Base-by-base conservation (phyloP, 1,140 invertebrate species). In the Rhizoglyphus robini region DNA sequence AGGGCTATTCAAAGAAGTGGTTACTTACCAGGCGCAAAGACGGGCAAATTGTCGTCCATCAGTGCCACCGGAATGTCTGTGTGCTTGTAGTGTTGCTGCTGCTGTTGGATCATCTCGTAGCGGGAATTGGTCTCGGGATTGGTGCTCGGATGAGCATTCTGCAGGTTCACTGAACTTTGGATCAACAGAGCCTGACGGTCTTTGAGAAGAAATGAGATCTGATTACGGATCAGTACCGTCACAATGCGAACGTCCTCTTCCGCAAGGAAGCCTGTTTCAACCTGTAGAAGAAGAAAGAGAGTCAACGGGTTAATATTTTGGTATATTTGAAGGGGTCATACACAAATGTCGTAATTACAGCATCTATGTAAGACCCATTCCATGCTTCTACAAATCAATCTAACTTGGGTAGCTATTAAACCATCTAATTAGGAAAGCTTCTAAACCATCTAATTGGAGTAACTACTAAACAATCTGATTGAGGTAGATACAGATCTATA, bases 241-340 rank as follows among this genome's bases (percentile, higher is more conserved):
- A 95, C 89, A 49, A 87, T 85, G 71, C 89, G 83, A 0, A 88
- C 85, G 75, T 97, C 92, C 74, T 93, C 90, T 73, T 92, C 89
- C 66, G 88, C 83, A 70, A 93, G 89, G 66, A 92, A 84, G 58
- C 88, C 88, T 13, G 87, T 87, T 73, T 89, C 88, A 20, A 67
- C 66, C 66, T 68, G 38, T 8, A 18, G 34, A n/a, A 29, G 18
- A 59, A 3, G 36, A 29, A 49, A n/a, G 23, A 29, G n/a, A 18
- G n/a, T 11, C 5, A 29, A 34, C 30, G 32, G 25, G 20, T 41
- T 41, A 41, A 18, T 11, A 41, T 41, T 41, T 41, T 41, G 18
- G 36, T 41, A 18, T 41, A 41, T 41, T 8, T 8, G 36, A 41
- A 41, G 36, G 18, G 36, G 36, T 11, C 36, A 41, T 41, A n/a